Percentiles rank a stretch among this genome's conserved stretches.
phyloP scores from a whole-genome alignment of 1,140 invertebrate species.

The Lasioglossum baleicum region DNA sequence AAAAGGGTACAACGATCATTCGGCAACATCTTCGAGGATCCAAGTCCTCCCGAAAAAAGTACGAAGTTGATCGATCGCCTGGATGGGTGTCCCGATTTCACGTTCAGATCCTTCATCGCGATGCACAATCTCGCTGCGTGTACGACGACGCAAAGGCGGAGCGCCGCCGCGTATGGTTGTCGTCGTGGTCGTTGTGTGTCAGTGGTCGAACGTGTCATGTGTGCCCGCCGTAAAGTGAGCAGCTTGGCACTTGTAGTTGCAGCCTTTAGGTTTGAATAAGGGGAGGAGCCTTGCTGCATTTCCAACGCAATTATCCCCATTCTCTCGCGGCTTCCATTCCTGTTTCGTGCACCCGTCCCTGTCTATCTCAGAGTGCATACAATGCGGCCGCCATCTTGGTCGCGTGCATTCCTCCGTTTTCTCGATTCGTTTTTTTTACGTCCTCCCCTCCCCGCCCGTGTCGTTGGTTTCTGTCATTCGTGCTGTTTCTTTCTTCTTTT shows the following conservation, averaged over 20 bases:
- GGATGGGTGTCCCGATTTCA: background rate
- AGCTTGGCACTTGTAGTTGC: conserved; percentile 66
- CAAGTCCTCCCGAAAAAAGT: too few relatives aligned
- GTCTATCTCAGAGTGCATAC: conserved; percentile 39
- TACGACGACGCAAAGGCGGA: conserved; percentile 40
- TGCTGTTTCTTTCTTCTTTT: conserved; percentile 17
- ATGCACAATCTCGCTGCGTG: background rate
- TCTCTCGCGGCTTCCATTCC: conserved; percentile 64
- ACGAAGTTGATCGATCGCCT: background rate
- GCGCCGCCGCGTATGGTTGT: conserved; percentile 33
- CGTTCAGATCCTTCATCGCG: background rate
- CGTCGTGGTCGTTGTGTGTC: conserved; percentile 20
- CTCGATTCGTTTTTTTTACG: conserved; percentile 54
- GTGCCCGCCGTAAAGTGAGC: conserved; percentile 62
- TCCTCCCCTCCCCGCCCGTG: too few relatives aligned
- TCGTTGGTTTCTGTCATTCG: too few relatives aligned
- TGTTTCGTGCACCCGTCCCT: conserved; percentile 48
- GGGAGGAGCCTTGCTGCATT: conserved; percentile 73
- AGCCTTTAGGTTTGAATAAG: conserved; percentile 65
- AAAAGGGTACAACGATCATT: too few relatives aligned
- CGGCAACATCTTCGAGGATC: background rate
- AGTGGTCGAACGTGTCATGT: conserved; percentile 63
- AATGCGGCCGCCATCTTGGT: conserved; percentile 65
- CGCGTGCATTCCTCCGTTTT: conserved; percentile 61
- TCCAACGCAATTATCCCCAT: conserved; percentile 73